Evolutionary conservation across 2,113 vertebrate species (phyloP).

Genomic region (Pachypanchax playfairii): DNA sequence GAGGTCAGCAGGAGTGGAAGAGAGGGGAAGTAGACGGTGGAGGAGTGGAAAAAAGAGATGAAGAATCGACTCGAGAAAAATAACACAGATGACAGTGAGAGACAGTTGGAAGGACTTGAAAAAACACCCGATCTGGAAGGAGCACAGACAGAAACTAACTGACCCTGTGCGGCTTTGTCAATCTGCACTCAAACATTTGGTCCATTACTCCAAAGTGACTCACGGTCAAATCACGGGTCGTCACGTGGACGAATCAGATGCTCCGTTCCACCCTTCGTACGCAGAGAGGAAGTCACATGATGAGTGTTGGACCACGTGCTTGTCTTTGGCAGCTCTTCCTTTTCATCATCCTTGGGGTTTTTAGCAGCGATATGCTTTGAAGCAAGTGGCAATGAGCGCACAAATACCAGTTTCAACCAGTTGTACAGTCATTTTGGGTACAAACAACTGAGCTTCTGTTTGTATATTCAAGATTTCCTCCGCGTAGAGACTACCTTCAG

Average conservation of each 20-base stretch:
- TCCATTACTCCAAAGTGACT: slow-evolving; percentile 33
- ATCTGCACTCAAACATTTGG: slow-evolving; percentile 37
- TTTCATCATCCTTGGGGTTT: slow-evolving; percentile 17
- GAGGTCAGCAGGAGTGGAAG: slow-evolving; percentile 50
- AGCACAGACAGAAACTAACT: slow-evolving; percentile 22
- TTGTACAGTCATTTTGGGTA: slow-evolving; percentile 43
- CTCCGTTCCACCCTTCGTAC: slow-evolving; percentile 42
- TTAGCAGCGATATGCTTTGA: slow-evolving; percentile 28
- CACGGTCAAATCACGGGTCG: slow-evolving; percentile 16
- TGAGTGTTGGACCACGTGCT: slow-evolving; percentile 11
- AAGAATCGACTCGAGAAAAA: slow-evolving; percentile 34
- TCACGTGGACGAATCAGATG: slow-evolving; percentile 23
- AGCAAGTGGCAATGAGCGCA: slow-evolving; percentile 19
- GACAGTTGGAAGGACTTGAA: slow-evolving; percentile 9
- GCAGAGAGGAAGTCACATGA: slow-evolving; percentile 20
- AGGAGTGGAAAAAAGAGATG: slow-evolving; percentile 49
- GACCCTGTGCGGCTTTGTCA: slow-evolving; percentile 15
- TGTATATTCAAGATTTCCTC: slow-evolving; percentile 13
- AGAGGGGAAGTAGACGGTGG: slow-evolving; percentile 34
- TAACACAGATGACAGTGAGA: slow-evolving; percentile 35
- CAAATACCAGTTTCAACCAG: slow-evolving; percentile 28
- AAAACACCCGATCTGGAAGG: slow-evolving; percentile 13
- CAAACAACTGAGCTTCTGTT: not conserved
- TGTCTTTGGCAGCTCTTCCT: slow-evolving; percentile 50
- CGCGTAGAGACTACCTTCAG: not conserved